Conservation (phyloP, 2,113 vertebrate species). For the Poeciliopsis retropinna region DNA sequence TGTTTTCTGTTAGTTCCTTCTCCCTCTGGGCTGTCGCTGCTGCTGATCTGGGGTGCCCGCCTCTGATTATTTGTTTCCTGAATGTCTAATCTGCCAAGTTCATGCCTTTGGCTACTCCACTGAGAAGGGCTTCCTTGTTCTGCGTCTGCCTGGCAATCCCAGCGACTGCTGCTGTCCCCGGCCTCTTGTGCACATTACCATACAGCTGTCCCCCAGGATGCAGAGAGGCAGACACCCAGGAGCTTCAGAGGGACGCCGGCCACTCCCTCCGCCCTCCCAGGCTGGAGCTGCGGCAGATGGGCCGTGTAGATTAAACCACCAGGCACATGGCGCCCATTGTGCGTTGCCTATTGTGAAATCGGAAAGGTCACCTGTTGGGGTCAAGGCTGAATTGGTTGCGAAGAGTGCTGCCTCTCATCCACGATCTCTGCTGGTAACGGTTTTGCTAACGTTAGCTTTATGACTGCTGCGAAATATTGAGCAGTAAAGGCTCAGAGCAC, state of each 20-base stretch:
- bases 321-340: constrained; percentile 83
- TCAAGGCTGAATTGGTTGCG: constrained; percentile 50
- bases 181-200: constrained; percentile 92
- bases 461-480: constrained; percentile 38
- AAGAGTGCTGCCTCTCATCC: constrained; percentile 16
- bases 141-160: constrained; percentile 84
- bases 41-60: constrained; percentile 61
- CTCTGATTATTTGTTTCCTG: constrained; percentile 83
- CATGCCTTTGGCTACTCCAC: constrained; percentile 85
- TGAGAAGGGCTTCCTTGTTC: constrained; percentile 88
- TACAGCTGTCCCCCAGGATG: constrained; percentile 97
- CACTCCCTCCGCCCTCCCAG: constrained; percentile 55
- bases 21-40: constrained; percentile 50
- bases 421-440: constrained; percentile 29
- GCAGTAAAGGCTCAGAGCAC: constrained; percentile 8
- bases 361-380: constrained; percentile 80
- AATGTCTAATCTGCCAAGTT: constrained; percentile 92
- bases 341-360: constrained; percentile 84
- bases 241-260: constrained; percentile 64
- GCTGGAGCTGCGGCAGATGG: constrained; percentile 87
- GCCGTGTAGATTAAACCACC: constrained; percentile 87
- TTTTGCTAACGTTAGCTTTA: constrained; percentile 51
- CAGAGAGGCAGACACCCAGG: constrained; percentile 79
- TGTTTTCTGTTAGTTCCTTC: constrained; percentile 16
- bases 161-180: constrained; percentile 89